Percentiles rank a stretch among this genome's conserved stretches.
phyloP scores from a whole-genome alignment of 2,888 invertebrate species.

The Ichneumoninae sp. region DNA sequence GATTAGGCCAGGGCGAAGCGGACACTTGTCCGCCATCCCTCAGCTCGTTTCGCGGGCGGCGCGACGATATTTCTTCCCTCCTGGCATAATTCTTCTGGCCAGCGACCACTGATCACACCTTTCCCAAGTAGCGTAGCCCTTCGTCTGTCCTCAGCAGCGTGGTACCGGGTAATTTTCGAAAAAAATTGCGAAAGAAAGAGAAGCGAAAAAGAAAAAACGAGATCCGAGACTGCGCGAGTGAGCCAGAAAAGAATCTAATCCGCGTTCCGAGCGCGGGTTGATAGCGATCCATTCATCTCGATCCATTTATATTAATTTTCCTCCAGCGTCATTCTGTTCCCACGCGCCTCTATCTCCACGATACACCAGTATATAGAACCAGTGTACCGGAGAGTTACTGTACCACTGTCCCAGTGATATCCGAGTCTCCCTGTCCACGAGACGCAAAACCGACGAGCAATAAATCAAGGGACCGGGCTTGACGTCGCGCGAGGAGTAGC shows the following conservation, averaged over 20 bases:
- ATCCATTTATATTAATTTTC: slow-evolving; percentile 62
- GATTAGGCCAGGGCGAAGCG: slow-evolving; percentile 24
- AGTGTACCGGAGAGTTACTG: slow-evolving; percentile 15
- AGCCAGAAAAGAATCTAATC: slow-evolving; percentile 51
- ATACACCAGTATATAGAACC: slow-evolving; percentile 25
- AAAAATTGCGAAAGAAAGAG: slow-evolving; percentile 9
- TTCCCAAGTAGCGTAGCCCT: slow-evolving; percentile 8
- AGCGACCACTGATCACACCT: slow-evolving; percentile 12
- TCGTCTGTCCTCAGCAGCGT: slow-evolving; percentile 23
- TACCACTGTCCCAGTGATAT: slow-evolving; percentile 53
- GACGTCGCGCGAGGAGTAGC: slow-evolving; percentile 36
- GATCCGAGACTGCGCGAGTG: neutral
- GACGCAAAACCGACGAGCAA: slow-evolving; percentile 75
- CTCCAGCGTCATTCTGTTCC: slow-evolving; percentile 39
- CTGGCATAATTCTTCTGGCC: slow-evolving; percentile 4
- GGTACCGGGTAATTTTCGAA: slow-evolving; percentile 28
- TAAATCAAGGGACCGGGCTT: slow-evolving; percentile 72
- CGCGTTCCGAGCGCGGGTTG: slow-evolving; percentile 21
- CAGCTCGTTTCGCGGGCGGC: slow-evolving; percentile 11
- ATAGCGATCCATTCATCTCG: slow-evolving; percentile 58
- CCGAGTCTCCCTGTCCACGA: slow-evolving; percentile 62
- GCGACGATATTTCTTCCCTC: slow-evolving; percentile 19
- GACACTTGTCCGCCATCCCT: slow-evolving; percentile 18
- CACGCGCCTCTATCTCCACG: slow-evolving; percentile 12
- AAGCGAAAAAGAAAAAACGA: slow-evolving; percentile 1